Percentiles rank a stretch among this genome's conserved stretches.
phyloP scores from a whole-genome alignment of 2,797 vertebrate species.

The Nyctibius grandis region DNA sequence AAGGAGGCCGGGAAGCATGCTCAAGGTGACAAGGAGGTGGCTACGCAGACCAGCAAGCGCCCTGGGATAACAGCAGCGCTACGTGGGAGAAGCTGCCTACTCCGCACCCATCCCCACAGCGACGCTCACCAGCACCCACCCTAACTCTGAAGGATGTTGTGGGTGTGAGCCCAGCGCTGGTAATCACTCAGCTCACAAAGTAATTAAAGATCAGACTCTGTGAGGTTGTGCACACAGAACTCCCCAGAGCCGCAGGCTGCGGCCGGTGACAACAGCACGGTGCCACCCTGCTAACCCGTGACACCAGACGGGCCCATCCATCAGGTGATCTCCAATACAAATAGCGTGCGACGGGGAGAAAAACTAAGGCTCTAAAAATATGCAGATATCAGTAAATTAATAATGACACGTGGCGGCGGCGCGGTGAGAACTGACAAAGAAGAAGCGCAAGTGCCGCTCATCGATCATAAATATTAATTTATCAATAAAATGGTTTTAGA shows the following conservation, averaged over 20 bases:
- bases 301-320: rapidly evolving
- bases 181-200: not conserved
- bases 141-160: rapidly evolving
- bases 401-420: not conserved
- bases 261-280: not conserved
- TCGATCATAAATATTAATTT: not conserved
- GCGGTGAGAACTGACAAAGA: not conserved
- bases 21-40: not conserved
- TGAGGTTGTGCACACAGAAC: rapidly evolving
- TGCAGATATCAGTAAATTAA: not conserved
- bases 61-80: not conserved
- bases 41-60: rapidly evolving
- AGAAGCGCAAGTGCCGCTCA: not conserved
- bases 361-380: not conserved
- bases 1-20: rapidly evolving
- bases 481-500: not conserved
- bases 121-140: rapidly evolving
- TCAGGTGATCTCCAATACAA: not conserved
- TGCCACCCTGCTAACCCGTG: not conserved
- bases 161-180: not conserved
- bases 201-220: not conserved
- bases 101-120: rapidly evolving
- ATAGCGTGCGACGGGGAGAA: rapidly evolving
- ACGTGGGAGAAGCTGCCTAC: rapidly evolving
- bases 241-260: not conserved